A percentile compares a stretch with the other conserved stretches of the same genome.
These are phyloP conservation scores for Dasyornis broadbenti DNA, from an alignment of 2,113 vertebrate species.

Conservation along the genomic window DNA sequence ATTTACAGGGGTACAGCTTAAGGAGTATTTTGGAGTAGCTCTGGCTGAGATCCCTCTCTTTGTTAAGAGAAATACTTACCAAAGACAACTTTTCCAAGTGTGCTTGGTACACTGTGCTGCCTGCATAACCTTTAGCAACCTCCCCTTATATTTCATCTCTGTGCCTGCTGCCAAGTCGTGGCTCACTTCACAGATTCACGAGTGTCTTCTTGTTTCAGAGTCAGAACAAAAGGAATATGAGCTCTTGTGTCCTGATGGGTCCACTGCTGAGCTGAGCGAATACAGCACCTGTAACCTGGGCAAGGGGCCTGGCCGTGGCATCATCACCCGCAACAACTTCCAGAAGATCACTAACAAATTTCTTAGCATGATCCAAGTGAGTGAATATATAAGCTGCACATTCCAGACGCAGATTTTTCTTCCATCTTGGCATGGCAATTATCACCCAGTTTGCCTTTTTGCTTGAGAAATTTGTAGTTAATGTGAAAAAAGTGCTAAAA, in stretches of 20 bases:
- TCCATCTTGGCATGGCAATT: background rate
- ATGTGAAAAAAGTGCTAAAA: background rate
- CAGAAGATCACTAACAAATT: constrained; percentile 81
- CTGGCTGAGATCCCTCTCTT: background rate
- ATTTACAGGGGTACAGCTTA: background rate
- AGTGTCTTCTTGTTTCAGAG: constrained; percentile 58
- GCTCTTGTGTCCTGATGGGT: constrained; percentile 82
- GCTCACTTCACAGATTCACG: background rate
- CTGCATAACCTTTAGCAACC: background rate
- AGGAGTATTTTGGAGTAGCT: background rate
- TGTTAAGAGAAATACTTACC: background rate
- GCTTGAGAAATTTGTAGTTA: background rate
- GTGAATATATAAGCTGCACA: background rate
- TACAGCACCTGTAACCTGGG: constrained; percentile 82
- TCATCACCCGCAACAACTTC: constrained; percentile 78
- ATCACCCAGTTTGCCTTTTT: background rate
- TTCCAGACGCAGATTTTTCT: background rate
- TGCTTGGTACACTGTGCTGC: background rate
- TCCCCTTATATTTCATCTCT: background rate
- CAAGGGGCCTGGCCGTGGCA: constrained; percentile 77
- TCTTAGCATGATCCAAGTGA: constrained; percentile 76
- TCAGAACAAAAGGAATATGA: constrained; percentile 71
- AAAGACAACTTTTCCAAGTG: background rate
- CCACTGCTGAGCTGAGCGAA: constrained; percentile 73
- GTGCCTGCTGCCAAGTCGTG: background rate